A percentile compares a stretch with the other conserved stretches of the same genome.
Conservation (phyloP, 2,888 invertebrate species). For the Drosophila melanocephala region DNA sequence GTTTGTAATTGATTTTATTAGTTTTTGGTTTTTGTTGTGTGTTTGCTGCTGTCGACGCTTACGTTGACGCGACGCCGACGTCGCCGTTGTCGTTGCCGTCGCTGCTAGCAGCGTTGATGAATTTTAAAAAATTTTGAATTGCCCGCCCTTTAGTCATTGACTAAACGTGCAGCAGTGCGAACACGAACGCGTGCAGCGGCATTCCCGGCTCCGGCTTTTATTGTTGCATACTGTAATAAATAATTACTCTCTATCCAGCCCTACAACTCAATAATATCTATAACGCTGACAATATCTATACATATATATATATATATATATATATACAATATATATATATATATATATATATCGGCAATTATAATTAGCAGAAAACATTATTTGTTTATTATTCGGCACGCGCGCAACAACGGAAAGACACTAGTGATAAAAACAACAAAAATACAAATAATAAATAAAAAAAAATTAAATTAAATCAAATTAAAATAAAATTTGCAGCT, state of each 20-base stretch:
- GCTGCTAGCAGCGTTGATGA: slow-evolving; percentile 73
- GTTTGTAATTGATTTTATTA: slow-evolving; percentile 84
- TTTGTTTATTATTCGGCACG: slow-evolving; percentile 66
- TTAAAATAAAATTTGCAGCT: slow-evolving; percentile 36
- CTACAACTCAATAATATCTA: slow-evolving; percentile 8
- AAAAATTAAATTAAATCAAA: slow-evolving; percentile 32
- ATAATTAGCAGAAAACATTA: slow-evolving; percentile 32
- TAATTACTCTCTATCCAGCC: slow-evolving; percentile 16
- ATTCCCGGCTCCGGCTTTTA: slow-evolving; percentile 56
- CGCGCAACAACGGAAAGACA: slow-evolving; percentile 53
- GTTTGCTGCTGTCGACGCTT: slow-evolving; percentile 70
- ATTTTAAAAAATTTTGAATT: slow-evolving; percentile 84
- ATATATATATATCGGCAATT: slow-evolving; percentile 34
- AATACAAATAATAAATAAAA: slow-evolving; percentile 1
- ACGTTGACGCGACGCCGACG: slow-evolving; percentile 49
- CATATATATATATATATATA: slow-evolving; percentile 7
- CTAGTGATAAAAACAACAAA: slow-evolving; percentile 41
- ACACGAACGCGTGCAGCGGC: slow-evolving; percentile 77
- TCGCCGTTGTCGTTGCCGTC: slow-evolving; percentile 35
- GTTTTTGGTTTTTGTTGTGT: slow-evolving; percentile 82
- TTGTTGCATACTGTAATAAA: slow-evolving; percentile 34
- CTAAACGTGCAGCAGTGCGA: slow-evolving; percentile 84
- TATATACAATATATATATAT: neutral
- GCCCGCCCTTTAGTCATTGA: slow-evolving; percentile 84
- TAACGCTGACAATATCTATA: slow-evolving; percentile 11